Conservation (phyloP, 1,140 invertebrate genomes). For the Amyelois transitella region DNA sequence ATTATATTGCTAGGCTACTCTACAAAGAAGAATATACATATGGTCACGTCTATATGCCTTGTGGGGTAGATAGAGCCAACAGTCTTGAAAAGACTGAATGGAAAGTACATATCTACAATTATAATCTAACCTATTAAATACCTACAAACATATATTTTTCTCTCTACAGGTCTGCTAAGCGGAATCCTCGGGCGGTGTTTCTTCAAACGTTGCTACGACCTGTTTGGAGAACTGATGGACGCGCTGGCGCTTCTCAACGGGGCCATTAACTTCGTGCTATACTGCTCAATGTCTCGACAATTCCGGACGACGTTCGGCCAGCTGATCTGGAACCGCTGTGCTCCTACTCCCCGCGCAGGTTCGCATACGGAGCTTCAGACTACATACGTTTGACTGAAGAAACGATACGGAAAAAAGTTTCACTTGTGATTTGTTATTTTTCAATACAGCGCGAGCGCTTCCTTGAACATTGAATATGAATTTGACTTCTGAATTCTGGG, state of each 20-base stretch:
- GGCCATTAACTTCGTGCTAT: constrained; percentile 94
- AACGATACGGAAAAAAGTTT: neutral
- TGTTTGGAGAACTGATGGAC: constrained; percentile 93
- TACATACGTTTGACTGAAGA: constrained; percentile 46
- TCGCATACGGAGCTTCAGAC: constrained; percentile 61
- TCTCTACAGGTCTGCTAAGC: constrained; percentile 77
- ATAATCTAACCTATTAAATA: neutral
- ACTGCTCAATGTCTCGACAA: constrained; percentile 95
- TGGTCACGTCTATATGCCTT: too few relatives aligned
- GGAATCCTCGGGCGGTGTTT: constrained; percentile 83
- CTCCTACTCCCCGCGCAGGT: constrained; percentile 30
- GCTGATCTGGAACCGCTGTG: constrained; percentile 41
- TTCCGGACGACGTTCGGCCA: constrained; percentile 91
- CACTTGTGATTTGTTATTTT: neutral
- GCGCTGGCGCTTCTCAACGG: constrained; percentile 93
- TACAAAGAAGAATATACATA: too few relatives aligned
- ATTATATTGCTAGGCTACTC: too few relatives aligned
- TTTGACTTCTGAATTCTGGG: too few relatives aligned
- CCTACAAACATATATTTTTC: too few relatives aligned
- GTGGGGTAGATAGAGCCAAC: too few relatives aligned
- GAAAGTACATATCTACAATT: too few relatives aligned
- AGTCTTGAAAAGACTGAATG: too few relatives aligned
- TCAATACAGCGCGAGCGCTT: too few relatives aligned
- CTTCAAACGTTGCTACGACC: constrained; percentile 83
- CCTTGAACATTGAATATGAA: too few relatives aligned